Base-by-base conservation (phyloP, 2,888 invertebrate genomes). In the Himalopsyche kuldschensis region DNA sequence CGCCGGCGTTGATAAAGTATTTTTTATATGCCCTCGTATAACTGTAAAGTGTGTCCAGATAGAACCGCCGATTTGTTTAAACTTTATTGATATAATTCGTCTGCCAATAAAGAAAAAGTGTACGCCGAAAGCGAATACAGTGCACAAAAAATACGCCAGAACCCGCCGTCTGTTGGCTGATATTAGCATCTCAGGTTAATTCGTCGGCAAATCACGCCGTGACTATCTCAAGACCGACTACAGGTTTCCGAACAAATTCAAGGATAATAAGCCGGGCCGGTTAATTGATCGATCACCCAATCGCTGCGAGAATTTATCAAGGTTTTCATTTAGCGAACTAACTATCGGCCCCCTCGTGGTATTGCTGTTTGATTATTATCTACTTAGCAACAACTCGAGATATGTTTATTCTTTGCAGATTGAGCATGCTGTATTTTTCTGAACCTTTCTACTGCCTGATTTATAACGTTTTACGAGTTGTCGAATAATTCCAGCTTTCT, bases 161-260 rank as follows among this genome's bases (percentile, higher is more conserved):
- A 55, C 24, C 20, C 55, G 55, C 55, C 24, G 69, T 69, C 24
- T 27, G 69, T 69, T 3, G 27, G 8, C 27, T 24, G 69, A 27
- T 27, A 69, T 69, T 69, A 69, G 27, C 27, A 69, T 69, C 69
- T 27, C 69, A 69, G 69, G 69, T 69, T 69, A 69, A 69, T 11
- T 69, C 30, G 27, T 27, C 69, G 69, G 69, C 69, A 27, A 30
- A 69, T 30, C 69, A 11, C 69, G 69, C 30, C 69, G 69, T 69
- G 69, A 69, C 69, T 27, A 69, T 69, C 75, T 75, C 80, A 75
- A 80, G 80, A 75, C 35, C 47, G 75, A 30, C 46, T 46, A 75
- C 80, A 47, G 75, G 75, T 80, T 80, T 80, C 75, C 69, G 69
- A 75, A 80, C 46, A 30, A 80, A 75, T 46, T 75, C 75, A 80